phyloP scores from a whole-genome alignment of 2,888 invertebrate genomes.

The Limnephilus lunatus region DNA sequence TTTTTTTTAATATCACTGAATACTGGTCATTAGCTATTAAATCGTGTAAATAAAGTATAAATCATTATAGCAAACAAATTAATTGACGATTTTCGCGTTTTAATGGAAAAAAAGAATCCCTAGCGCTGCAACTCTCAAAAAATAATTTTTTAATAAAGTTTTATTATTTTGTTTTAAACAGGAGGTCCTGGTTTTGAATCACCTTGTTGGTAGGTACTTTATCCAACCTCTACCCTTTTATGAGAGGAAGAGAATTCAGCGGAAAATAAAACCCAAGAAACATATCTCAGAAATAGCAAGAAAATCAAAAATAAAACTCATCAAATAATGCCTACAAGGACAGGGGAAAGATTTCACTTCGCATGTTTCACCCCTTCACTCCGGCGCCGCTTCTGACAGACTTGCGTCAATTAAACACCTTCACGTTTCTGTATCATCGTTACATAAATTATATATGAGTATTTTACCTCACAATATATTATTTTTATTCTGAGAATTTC shows the following conservation, averaged over 20 bases:
- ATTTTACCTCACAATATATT: neutral
- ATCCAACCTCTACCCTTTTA: neutral
- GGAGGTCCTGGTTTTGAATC: neutral
- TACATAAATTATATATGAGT: slow-evolving; percentile 3
- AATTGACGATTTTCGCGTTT: neutral
- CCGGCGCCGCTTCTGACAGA: slow-evolving; percentile 51
- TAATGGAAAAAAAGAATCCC: neutral
- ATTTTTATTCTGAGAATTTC: neutral
- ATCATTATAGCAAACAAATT: neutral
- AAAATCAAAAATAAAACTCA: slow-evolving; percentile 66
- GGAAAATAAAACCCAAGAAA: slow-evolving; percentile 55
- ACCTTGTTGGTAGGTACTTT: neutral
- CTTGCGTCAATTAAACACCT: slow-evolving; percentile 56
- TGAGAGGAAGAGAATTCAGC: neutral
- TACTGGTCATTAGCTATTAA: neutral
- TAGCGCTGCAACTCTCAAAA: neutral
- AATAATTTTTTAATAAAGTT: neutral
- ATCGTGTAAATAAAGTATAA: neutral
- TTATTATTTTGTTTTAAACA: too few species aligned
- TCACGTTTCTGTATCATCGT: slow-evolving; percentile 28
- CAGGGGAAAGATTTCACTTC: slow-evolving; percentile 59
- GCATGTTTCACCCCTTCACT: slow-evolving; percentile 57
- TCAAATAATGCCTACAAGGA: slow-evolving; percentile 64
- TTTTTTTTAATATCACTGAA: neutral
- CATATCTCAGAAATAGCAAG: slow-evolving; percentile 64